Conservation (phyloP, 1,140 invertebrate genomes). For the Heliconius nattereri region DNA sequence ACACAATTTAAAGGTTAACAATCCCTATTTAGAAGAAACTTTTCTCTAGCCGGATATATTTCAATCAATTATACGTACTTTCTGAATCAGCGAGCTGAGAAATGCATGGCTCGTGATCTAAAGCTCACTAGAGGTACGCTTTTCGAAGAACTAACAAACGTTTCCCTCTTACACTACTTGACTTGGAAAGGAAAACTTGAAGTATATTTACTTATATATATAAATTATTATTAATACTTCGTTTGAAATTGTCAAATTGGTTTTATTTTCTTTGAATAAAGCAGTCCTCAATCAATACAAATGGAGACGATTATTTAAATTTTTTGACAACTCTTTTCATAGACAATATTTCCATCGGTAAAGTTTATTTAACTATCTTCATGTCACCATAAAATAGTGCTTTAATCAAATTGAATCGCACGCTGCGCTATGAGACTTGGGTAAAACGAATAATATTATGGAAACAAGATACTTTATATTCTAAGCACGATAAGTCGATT, state of each 20-base stretch:
- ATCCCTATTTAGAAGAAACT: constrained; percentile 7
- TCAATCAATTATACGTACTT: constrained; percentile 20
- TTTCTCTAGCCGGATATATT: constrained; percentile 3
- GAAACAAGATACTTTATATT: constrained; percentile 76
- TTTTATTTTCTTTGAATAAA: background rate
- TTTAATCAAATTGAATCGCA: background rate
- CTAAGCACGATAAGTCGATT: constrained; percentile 67
- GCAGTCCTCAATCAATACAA: too few relatives aligned
- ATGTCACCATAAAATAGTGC: background rate
- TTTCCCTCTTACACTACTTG: background rate
- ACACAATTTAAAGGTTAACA: background rate
- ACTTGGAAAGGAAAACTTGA: constrained; percentile 38
- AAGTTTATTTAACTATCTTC: too few relatives aligned
- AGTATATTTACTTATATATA: constrained; percentile 18
- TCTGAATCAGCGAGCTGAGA: constrained; percentile 19
- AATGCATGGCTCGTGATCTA: constrained; percentile 19
- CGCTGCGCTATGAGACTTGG: constrained; percentile 22
- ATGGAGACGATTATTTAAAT: too few relatives aligned
- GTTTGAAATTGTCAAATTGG: background rate
- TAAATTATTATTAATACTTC: constrained; percentile 47
- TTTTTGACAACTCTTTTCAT: too few relatives aligned
- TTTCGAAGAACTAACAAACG: constrained; percentile 9
- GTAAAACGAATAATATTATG: constrained; percentile 64
- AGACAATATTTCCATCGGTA: too few relatives aligned
- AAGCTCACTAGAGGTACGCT: constrained; percentile 18